phyloP scores from a whole-genome alignment of 2,888 invertebrate species.

The Idaea aversata region DNA sequence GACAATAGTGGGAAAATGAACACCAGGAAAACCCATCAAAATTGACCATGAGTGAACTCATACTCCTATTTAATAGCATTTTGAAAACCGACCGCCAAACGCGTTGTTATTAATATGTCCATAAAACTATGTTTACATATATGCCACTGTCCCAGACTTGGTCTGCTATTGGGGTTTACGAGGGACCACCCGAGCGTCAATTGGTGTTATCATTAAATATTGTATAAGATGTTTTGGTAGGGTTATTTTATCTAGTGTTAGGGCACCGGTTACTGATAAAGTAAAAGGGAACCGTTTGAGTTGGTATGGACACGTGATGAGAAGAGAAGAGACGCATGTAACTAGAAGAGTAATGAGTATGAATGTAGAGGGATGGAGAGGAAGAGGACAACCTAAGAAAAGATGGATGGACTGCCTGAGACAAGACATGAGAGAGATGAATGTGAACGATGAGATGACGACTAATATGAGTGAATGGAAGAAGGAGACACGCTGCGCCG shows the following conservation, averaged over 20 bases:
- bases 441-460: too few relatives aligned
- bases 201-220: conserved; percentile 53
- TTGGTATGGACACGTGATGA: too few relatives aligned
- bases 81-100: conserved; percentile 28
- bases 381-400: too few relatives aligned
- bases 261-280: too few relatives aligned
- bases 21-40: conserved; percentile 14
- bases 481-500: too few relatives aligned
- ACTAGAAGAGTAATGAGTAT: too few relatives aligned
- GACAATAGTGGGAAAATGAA: conserved; percentile 3
- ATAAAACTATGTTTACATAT: conserved; percentile 52
- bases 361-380: too few relatives aligned
- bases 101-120: conserved; percentile 26
- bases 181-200: conserved; percentile 63
- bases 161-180: conserved; percentile 46
- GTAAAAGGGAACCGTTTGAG: too few relatives aligned
- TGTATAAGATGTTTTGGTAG: conserved; percentile 33
- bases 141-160: conserved; percentile 42
- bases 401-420: too few relatives aligned
- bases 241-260: conserved; percentile 24
- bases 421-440: too few relatives aligned
- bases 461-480: too few relatives aligned
- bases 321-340: too few relatives aligned
- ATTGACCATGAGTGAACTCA: conserved; percentile 13
- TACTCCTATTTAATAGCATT: conserved; percentile 12